Evolutionary conservation across 2,888 invertebrate genomes (phyloP), one percentile per base, ranked within the genome.

Genomic region (Onchidella celtica): DNA sequence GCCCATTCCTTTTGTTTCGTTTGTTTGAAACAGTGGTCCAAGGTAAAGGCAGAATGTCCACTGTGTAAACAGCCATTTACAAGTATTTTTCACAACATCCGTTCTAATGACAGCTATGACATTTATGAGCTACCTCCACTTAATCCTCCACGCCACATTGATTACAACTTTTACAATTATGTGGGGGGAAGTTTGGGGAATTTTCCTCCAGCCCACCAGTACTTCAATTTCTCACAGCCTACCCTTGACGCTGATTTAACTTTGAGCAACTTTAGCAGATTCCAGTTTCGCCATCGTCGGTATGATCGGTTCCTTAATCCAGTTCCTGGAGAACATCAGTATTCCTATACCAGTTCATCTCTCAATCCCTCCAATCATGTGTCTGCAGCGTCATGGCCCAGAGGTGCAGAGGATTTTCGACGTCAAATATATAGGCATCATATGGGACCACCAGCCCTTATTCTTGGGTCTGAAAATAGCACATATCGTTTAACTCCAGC

Each of bases 1-100:
- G 95, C 97, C 92, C 98, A 99, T 93, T 96, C 97, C 92, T 99
- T 98, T 93, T 99, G 98, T 93, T 98, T 98, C 92, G 96, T 96
- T 86, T 99, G 98, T 92, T 94, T 99, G 40, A 94, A 97, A 83
- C 97, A 97, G 91, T 99, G 98, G 98, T 97, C 98, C 79, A 97
- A 97, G 95, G 96, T 84, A 27, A 86, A 86, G 59, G 82, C 85
- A 69, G 86, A 86, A 80, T 86, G 86, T 32, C 99, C 99, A 0
- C 94, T 99, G 0, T 99, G 99, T 93, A 98, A 99, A 92, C 97
- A 97, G 92, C 95, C 95, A 3, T 98, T 98, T 93, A 96, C 96
- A 88, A 96, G 96, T 9, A 98, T 98, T 81, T 97, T 98, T 84
- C 97, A 98, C 93, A 98, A 97, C 95, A 97, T 98, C 3, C 95